Base-by-base conservation (phyloP, 2,888 invertebrate genomes). In the Thereva unica region DNA sequence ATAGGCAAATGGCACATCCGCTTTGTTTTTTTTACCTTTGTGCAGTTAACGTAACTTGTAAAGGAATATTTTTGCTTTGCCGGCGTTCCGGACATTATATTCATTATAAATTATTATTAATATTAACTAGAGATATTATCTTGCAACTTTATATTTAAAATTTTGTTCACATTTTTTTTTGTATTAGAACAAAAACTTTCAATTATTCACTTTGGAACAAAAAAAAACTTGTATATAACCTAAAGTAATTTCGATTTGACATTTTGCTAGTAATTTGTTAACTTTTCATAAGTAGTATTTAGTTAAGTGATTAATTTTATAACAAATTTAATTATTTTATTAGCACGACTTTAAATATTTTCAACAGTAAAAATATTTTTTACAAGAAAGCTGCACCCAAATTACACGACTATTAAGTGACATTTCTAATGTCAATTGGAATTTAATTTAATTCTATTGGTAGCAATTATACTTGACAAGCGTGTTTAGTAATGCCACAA, bases 41-140 rank as follows among this genome's bases (percentile, higher is more conserved):
- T 54, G 35, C 61, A 65, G 49, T 67, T 67, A 44, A 70, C 68
- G 52, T 70, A 70, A 47, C 70, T 70, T 23, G 70, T 70, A 64
- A 70, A 70, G 41, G 70, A 65, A 40, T 65, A 59, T 45, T 67
- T 70, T 49, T 53, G 54, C 47, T 67, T 69, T 35, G 66, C 66
- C 66, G 67, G 69, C 45, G 67, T 67, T 42, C 65, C 66, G 66
- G 67, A 52, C 69, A 69, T 67, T 57, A 45, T 38, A 44, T 5
- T 44, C 12, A 2, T 9, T 42, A 23, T 10, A n/a, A 10, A n/a
- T 4, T 45, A 9, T 45, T 10, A 56, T 41, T 42, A 23, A 4
- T 9, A 4, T 42, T 8, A 5, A 7, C 23, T n/a, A 42, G 40
- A 56, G 42, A 56, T 34, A 23, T 41, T 34, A 5, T 54, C 4